Evolutionary conservation across 2,888 invertebrate genomes (phyloP), one percentile per base, ranked within the genome.

Genomic region (Thalpophila matura): DNA sequence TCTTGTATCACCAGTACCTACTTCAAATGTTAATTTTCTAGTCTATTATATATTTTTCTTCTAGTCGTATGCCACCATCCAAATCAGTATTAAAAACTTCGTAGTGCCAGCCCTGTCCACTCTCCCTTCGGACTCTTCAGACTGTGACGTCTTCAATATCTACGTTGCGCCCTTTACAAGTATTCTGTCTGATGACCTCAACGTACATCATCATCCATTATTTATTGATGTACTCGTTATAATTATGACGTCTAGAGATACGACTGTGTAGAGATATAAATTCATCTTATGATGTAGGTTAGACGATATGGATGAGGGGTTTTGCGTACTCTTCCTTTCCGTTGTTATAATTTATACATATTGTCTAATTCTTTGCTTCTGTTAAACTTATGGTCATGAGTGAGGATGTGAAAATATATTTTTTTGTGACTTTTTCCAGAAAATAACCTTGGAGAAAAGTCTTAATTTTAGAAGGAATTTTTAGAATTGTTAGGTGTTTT

Each of bases 121-220:
- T 59, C 45, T 72, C 58, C 60, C 68, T 56, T 33, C 37, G 18
- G 9, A 49, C 33, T 59, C 50, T 27, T 24, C 45, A 42, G 70
- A 71, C 61, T 64, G 71, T 80, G 65, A 76, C 65, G 51, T 64
- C 29, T 42, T 62, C 54, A 61, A 60, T 38, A 16, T 37, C 43
- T 50, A 57, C 37, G 49, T 42, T 42, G 47, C 56, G 53, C 64
- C 76, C 70, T 77, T 56, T 58, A 20, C 37, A 38, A 37, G 49
- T 49, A 50, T 27, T 27, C 12, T 7, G 4, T 56, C 27, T 43
- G 46, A 65, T 60, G 51, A 67, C 31, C 38, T 49, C 31, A 16
- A 12, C 46, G 38, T 50, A 65, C 22, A 67, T 20, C 37, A 62
- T 77, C 45, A 42, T 6, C 16, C n/a, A 59, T 60, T 60, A 66